phyloP scores from a whole-genome alignment of 2,888 invertebrate genomes.

The Tenthredo distinguenda region DNA sequence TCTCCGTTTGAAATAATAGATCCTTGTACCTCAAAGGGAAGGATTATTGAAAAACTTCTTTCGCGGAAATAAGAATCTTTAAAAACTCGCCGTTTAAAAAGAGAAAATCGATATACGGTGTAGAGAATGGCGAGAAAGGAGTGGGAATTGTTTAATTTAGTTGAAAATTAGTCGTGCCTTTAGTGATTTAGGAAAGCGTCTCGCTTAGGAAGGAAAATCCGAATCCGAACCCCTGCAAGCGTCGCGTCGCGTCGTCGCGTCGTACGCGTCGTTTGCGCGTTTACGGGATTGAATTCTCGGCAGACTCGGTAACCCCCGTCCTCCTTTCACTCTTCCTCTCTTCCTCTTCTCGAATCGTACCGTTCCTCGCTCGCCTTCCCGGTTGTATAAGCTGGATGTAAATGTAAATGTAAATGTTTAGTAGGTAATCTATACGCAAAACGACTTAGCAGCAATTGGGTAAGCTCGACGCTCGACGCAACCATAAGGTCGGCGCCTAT shows the following conservation, averaged over 20 bases:
- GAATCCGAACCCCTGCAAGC: background rate
- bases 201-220: constrained; percentile 19
- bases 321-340: background rate
- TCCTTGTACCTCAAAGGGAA: background rate
- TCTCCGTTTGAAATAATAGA: background rate
- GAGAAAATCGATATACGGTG: background rate
- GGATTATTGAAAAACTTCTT: background rate
- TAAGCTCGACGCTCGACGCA: constrained; percentile 50
- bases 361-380: background rate
- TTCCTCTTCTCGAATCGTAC: background rate
- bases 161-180: constrained; percentile 41
- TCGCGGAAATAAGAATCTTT: background rate
- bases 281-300: constrained; percentile 49
- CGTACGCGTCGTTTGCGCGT: constrained; percentile 35
- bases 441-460: constrained; percentile 62
- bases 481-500: background rate
- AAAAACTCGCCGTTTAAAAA: background rate
- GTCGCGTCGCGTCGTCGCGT: background rate
- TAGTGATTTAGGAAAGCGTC: constrained; percentile 15
- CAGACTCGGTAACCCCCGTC: background rate
- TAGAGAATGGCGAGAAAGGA: background rate
- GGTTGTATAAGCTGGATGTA: constrained; percentile 4
- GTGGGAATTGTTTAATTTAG: constrained; percentile 42
- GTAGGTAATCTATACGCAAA: constrained; percentile 60
- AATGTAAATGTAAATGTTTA: constrained; percentile 59